Percentiles rank a stretch among this genome's conserved stretches.
These are phyloP conservation scores for Isotomurus palustris DNA, from an alignment of 2,888 invertebrate species.

Conservation along the genomic window DNA sequence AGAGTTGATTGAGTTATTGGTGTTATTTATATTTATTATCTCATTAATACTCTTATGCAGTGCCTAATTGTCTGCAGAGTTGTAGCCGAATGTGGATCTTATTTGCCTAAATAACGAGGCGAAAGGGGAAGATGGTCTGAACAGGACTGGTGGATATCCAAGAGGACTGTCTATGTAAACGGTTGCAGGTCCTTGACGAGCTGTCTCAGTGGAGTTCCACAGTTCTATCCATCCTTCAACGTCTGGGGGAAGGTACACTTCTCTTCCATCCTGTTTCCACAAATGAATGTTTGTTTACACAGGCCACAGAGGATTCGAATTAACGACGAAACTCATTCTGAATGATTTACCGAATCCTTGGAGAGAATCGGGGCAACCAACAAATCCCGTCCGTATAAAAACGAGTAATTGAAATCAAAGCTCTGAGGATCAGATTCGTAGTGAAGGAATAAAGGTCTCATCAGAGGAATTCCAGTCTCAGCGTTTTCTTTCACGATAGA, in stretches of 20 bases:
- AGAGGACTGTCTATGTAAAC: constrained; percentile 31
- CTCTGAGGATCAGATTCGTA: constrained; percentile 34
- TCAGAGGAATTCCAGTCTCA: constrained; percentile 37
- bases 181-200: constrained; percentile 16
- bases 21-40: no score
- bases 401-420: constrained; percentile 32
- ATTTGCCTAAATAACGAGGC: no score
- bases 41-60: no score
- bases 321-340: no score
- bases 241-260: constrained; percentile 35
- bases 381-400: constrained; percentile 45
- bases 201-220: constrained; percentile 27
- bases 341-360: constrained; percentile 25
- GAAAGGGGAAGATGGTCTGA: no score
- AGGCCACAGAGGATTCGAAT: background rate
- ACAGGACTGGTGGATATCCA: constrained; percentile 44
- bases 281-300: background rate
- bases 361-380: constrained; percentile 43
- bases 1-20: no score
- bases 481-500: constrained; percentile 21
- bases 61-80: no score
- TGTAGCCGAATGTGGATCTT: no score
- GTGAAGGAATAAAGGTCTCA: constrained; percentile 45
- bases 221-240: constrained; percentile 38
- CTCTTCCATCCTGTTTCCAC: constrained; percentile 12